These are phyloP conservation scores for Cairina moschata DNA, from an alignment of 2,113 vertebrate genomes.

Conservation along the genomic window DNA sequence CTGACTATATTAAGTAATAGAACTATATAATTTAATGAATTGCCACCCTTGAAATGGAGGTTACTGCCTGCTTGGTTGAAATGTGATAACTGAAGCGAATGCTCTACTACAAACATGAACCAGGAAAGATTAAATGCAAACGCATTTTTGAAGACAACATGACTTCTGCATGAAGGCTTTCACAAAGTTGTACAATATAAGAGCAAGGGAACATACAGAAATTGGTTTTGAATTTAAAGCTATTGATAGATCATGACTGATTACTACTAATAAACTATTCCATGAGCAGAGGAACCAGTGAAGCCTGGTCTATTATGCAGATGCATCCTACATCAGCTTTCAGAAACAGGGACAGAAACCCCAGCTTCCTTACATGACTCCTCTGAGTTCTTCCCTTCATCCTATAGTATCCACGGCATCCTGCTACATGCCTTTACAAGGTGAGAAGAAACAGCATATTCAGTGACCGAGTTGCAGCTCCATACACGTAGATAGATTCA, in stretches of 20 bases:
- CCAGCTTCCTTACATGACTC: neutral
- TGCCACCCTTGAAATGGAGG: neutral
- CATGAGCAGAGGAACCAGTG: neutral
- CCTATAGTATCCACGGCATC: neutral
- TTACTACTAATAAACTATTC: neutral
- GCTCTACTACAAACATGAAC: neutral
- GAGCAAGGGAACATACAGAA: neutral
- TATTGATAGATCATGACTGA: neutral
- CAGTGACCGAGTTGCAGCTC: neutral
- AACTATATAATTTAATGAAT: neutral
- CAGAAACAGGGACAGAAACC: neutral
- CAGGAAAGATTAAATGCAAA: neutral
- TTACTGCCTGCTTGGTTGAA: neutral
- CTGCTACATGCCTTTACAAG: neutral
- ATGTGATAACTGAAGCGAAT: neutral
- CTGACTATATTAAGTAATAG: neutral
- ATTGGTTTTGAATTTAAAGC: constrained; percentile 6
- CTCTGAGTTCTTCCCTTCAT: neutral
- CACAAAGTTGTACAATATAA: neutral
- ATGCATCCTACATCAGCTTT: neutral
- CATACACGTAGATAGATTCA: neutral
- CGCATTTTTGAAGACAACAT: neutral
- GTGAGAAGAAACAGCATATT: neutral
- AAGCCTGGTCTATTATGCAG: fast-evolving
- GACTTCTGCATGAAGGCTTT: neutral